Evolutionary conservation across 2,888 invertebrate species (phyloP), one percentile per base, ranked within the genome.

Genomic region (Zaprionus bogoriensis): DNA sequence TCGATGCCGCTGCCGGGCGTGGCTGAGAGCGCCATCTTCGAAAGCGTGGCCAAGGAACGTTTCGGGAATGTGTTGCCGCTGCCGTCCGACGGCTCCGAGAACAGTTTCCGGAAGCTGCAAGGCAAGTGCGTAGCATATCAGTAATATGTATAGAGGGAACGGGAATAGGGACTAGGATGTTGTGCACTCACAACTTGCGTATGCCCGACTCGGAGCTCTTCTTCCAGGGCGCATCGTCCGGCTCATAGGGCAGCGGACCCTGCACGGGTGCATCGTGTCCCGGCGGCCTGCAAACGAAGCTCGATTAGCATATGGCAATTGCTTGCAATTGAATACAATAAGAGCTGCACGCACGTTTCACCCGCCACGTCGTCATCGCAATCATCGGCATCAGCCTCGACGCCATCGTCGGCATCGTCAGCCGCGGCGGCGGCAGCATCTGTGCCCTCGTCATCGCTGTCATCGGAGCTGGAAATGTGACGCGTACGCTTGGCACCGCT

Each of bases 151-250:
- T 27, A 27, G 25, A 2, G 30, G 12, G 12, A 2, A 12, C 12
- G 2, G 4, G 12, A 32, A 6, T 32, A 32, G 14, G 1, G 6
- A 14, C 12, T 2, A n/a, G 28, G 2, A 0, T 28, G 4, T 10
- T 3, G 4, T 23, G 39, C 45, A 94, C 95, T 94, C 92, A 97
- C 97, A 97, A 96, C 93, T 96, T 96, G 88, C 97, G 93, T 87
- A 97, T 97, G 39, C 97, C 97, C 68, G 97, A 96, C 91, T 97
- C 96, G 14, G 88, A 88, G 28, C 94, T 92, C 87, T 93, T 94
- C 90, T 97, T 97, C 96, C 97, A 98, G 0, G 98, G 98, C 60
- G 99, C 99, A 92, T 99, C 99, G 87, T 98, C 97, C 0, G 99
- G 99, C 91, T 99, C 99, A 52, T 95, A 95, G 22, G 99, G 99